Conservation (phyloP, 2,797 vertebrate species). For the Micromesistius poutassou region DNA sequence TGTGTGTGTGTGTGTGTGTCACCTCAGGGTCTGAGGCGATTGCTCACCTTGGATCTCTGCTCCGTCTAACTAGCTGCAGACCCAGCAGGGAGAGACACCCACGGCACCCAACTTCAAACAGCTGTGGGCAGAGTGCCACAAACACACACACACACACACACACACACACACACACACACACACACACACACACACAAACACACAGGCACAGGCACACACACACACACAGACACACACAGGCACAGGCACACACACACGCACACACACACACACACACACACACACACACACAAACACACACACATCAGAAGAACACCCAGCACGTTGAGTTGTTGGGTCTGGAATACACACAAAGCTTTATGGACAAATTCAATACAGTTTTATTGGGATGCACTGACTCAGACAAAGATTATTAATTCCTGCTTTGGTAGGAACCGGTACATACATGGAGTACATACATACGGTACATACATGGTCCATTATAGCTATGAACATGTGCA, state of each 20-base stretch:
- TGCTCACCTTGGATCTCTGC: conserved; percentile 32
- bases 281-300: conserved; percentile 17
- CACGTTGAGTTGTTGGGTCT: conserved; percentile 39
- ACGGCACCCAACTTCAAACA: conserved; percentile 27
- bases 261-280: conserved; percentile 28
- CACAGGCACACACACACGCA: conserved; percentile 12
- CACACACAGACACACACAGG: conserved; percentile 5
- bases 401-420: neutral
- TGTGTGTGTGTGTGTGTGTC: conserved; percentile 5
- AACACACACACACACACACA: conserved; percentile 9
- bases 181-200: too few relatives aligned
- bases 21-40: conserved; percentile 52
- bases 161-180: conserved; percentile 20
- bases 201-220: conserved; percentile 12
- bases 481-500: neutral
- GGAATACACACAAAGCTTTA: neutral
- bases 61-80: conserved; percentile 48
- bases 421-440: neutral
- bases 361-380: neutral
- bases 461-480: neutral
- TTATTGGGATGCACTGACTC: neutral
- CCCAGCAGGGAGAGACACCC: conserved; percentile 27
- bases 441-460: conserved; percentile 29
- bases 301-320: conserved; percentile 56
- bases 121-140: conserved; percentile 43